phyloP scores from a whole-genome alignment of 2,113 vertebrate species.

The Calidris pygmaea region DNA sequence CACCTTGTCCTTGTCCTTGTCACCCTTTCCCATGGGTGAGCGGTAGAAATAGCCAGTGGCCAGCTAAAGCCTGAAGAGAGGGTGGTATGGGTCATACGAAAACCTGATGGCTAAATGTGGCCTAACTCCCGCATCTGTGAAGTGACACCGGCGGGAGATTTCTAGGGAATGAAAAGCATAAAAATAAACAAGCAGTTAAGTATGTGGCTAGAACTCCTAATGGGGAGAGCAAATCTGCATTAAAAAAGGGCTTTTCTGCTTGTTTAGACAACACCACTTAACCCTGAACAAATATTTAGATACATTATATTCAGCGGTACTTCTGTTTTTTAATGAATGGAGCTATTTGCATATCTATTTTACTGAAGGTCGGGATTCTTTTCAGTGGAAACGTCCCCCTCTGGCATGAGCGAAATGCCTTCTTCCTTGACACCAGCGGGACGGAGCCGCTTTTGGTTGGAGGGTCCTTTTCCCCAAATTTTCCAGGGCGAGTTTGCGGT shows the following conservation, averaged over 20 bases:
- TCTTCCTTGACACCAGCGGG: neutral
- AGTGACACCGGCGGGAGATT: neutral
- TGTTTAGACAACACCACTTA: conserved; percentile 59
- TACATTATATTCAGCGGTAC: conserved; percentile 9
- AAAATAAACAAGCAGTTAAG: neutral
- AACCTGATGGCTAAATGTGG: neutral
- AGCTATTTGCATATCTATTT: conserved; percentile 25
- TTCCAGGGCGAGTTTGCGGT: neutral
- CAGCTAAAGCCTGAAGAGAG: neutral
- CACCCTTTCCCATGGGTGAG: neutral
- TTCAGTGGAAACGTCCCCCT: neutral
- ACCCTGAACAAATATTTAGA: conserved; percentile 50
- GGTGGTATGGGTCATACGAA: neutral
- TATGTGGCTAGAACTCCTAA: neutral
- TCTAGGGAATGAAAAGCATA: neutral
- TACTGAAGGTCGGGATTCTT: neutral
- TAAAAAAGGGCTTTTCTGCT: conserved; percentile 3
- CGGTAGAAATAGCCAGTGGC: neutral
- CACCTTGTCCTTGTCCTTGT: neutral
- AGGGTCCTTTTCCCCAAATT: neutral
- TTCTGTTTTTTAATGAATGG: neutral
- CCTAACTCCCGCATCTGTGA: neutral
- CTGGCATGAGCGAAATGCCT: neutral
- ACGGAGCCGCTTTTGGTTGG: neutral
- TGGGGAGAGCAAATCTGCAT: neutral